A percentile compares a stretch with the other conserved stretches of the same genome.
Conservation (phyloP, 2,888 invertebrate species). For the Lampropteryx suffumata region DNA sequence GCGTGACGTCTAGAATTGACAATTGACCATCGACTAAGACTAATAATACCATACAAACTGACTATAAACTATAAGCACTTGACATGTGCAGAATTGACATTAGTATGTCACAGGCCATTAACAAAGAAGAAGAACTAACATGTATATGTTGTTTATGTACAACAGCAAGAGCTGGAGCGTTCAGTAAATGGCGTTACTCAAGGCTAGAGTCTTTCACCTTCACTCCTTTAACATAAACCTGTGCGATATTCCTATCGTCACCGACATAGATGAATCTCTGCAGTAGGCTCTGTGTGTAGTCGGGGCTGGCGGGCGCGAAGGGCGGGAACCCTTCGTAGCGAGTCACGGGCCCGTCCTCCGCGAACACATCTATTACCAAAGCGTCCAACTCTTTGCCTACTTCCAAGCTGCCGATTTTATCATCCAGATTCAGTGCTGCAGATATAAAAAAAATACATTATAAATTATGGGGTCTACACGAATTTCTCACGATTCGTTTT, state of each 20-base stretch:
- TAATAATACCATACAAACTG: too few relatives aligned
- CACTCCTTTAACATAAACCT: slow-evolving; percentile 89
- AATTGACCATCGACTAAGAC: too few relatives aligned
- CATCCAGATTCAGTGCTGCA: slow-evolving; percentile 88
- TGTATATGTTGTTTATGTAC: too few relatives aligned
- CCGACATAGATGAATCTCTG: slow-evolving; percentile 91
- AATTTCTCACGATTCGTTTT: too few relatives aligned
- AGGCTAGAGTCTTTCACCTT: slow-evolving; percentile 54
- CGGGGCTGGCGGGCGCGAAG: slow-evolving; percentile 48
- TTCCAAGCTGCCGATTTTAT: slow-evolving; percentile 90
- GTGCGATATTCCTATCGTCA: slow-evolving; percentile 91
- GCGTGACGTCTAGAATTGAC: too few relatives aligned
- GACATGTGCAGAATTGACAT: too few relatives aligned
- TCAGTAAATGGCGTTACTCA: too few relatives aligned
- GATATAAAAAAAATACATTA: slow-evolving; percentile 12
- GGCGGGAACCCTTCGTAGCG: slow-evolving; percentile 58
- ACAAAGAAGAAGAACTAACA: too few relatives aligned
- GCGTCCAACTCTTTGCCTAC: slow-evolving; percentile 95
- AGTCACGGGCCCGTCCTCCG: slow-evolving; percentile 74
- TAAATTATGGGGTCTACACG: too few relatives aligned
- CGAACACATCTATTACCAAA: slow-evolving; percentile 87
- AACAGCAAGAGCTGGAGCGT: too few relatives aligned
- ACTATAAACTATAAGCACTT: too few relatives aligned
- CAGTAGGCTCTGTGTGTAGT: slow-evolving; percentile 83
- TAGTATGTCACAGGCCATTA: too few relatives aligned